phyloP scores from a whole-genome alignment of 2,797 vertebrate genomes.

The Catostomus latipinnis region DNA sequence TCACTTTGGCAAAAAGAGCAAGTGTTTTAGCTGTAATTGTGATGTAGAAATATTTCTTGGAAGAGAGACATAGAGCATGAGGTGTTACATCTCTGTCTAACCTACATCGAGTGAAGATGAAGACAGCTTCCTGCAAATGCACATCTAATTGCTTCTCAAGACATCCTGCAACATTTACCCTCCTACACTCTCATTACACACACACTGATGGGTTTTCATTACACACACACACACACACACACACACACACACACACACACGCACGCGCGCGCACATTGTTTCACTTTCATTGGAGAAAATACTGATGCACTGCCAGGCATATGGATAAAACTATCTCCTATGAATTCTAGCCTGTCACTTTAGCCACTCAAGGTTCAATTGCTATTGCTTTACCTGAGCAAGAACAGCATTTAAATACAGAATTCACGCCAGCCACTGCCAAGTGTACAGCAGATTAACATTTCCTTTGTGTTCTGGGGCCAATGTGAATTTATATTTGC shows the following conservation, averaged over 20 bases:
- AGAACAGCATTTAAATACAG: slow-evolving; percentile 36
- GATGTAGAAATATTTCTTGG: slow-evolving; percentile 14
- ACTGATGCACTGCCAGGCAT: slow-evolving; percentile 24
- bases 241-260: slow-evolving; percentile 13
- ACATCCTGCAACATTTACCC: slow-evolving; percentile 30
- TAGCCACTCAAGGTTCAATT: slow-evolving; percentile 40
- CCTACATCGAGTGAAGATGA: slow-evolving; percentile 20
- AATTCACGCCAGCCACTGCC: slow-evolving; percentile 3
- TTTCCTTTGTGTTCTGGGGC: slow-evolving; percentile 38
- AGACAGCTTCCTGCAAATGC: slow-evolving; percentile 9
- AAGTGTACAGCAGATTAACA: slow-evolving; percentile 36
- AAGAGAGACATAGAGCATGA: slow-evolving; percentile 31
- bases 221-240: not conserved
- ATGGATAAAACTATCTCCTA: slow-evolving; percentile 34
- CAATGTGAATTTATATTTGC: slow-evolving; percentile 2
- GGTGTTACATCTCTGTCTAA: slow-evolving; percentile 38
- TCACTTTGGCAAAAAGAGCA: slow-evolving; percentile 27
- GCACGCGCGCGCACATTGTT: not conserved
- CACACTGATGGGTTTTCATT: too few relatives aligned
- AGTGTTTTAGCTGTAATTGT: slow-evolving; percentile 33
- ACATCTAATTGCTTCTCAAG: slow-evolving; percentile 45
- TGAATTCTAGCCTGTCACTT: slow-evolving; percentile 34
- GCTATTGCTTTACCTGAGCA: slow-evolving; percentile 45
- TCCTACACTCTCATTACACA: slow-evolving; percentile 18
- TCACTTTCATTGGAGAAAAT: slow-evolving; percentile 19